These are phyloP conservation scores for Myodes glareolus DNA, from an alignment of 2,113 vertebrate genomes.

Conservation along the genomic window DNA sequence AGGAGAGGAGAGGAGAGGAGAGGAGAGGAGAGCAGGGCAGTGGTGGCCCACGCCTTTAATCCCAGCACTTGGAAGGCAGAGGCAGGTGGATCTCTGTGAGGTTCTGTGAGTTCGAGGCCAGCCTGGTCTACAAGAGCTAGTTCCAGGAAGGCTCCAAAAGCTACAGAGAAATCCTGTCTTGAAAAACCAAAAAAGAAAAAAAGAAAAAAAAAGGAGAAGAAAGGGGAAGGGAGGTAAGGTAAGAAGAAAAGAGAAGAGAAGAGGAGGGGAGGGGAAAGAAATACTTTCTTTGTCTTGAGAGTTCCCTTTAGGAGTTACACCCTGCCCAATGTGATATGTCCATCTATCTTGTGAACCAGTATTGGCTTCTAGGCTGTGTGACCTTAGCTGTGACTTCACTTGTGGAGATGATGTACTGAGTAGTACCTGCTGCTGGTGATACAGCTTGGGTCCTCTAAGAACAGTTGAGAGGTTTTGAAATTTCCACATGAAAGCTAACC, in stretches of 20 bases:
- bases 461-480: not conserved
- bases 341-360: not conserved
- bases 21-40: too few species aligned
- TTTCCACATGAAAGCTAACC: not conserved
- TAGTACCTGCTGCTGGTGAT: not conserved
- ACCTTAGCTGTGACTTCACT: not conserved
- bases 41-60: too few species aligned
- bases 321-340: not conserved
- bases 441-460: not conserved
- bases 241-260: not conserved
- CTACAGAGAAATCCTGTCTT: too few species aligned
- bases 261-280: too few species aligned
- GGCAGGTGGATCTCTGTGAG: too few species aligned
- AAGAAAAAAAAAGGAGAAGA: too few species aligned
- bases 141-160: too few species aligned
- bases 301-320: not conserved
- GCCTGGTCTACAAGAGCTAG: too few species aligned
- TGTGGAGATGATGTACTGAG: not conserved
- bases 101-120: too few species aligned
- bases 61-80: too few species aligned
- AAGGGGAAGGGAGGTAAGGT: not conserved
- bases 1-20: not conserved
- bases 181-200: too few species aligned
- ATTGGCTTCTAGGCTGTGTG: slow-evolving; percentile 27
- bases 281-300: not conserved